phyloP scores from a whole-genome alignment of 2,888 invertebrate genomes.

The Shargacucullia verbasci region DNA sequence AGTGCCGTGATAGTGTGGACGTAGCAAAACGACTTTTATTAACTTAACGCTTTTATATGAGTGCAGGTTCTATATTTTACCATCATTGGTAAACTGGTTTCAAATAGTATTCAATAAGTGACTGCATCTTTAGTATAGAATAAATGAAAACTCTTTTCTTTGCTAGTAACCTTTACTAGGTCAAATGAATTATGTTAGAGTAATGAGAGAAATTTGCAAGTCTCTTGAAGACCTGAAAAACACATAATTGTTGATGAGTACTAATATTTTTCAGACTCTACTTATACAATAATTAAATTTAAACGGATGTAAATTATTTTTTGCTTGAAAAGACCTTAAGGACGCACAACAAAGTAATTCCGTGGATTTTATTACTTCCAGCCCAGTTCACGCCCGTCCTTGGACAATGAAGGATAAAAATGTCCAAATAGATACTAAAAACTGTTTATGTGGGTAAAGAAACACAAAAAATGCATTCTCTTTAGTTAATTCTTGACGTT shows the following conservation, averaged over 20 bases:
- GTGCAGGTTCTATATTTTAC: no score
- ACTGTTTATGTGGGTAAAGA: slow-evolving; percentile 37
- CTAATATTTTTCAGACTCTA: slow-evolving; percentile 9
- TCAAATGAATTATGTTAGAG: slow-evolving; percentile 18
- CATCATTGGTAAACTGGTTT: no score
- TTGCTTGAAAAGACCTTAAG: slow-evolving; percentile 29
- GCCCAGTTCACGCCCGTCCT: slow-evolving; percentile 38
- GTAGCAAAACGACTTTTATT: slow-evolving; percentile 47
- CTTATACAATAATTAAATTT: slow-evolving; percentile 1
- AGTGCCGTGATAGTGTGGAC: slow-evolving; percentile 43
- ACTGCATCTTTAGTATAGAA: no score
- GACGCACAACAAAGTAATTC: slow-evolving; percentile 41
- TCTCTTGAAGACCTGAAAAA: slow-evolving; percentile 1
- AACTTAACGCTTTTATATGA: slow-evolving; percentile 9
- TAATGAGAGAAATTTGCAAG: slow-evolving; percentile 19
- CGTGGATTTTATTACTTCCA: slow-evolving; percentile 45
- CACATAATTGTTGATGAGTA: slow-evolving; percentile 8
- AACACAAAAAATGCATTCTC: slow-evolving; percentile 51
- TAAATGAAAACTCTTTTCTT: no score
- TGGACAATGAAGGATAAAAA: slow-evolving; percentile 39
- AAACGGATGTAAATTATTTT: background rate
- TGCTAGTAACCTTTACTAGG: no score
- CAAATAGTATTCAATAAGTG: no score
- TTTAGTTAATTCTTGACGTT: slow-evolving; percentile 18
- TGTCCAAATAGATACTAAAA: slow-evolving; percentile 48